These are phyloP conservation scores for Zoanthus sociatus DNA, from an alignment of 92 coral and sea anemone species.

Conservation along the genomic window DNA sequence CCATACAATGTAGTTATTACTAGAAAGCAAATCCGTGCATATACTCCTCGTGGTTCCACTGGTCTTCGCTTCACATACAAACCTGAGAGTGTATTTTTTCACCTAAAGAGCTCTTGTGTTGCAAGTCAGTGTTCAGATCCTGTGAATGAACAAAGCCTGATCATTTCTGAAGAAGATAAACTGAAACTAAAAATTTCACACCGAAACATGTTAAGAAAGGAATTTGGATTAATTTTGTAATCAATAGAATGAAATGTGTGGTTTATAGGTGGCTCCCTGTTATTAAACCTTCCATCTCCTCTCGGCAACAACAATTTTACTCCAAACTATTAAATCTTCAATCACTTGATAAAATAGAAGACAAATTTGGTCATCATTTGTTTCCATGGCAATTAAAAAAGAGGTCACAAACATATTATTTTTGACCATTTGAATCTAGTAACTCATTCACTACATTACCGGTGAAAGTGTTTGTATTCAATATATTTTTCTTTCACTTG, in stretches of 20 bases:
- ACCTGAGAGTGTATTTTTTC: constrained; percentile 62
- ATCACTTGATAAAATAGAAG: too few species aligned
- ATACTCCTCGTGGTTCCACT: constrained; percentile 47
- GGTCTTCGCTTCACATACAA: constrained; percentile 56
- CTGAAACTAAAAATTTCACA: constrained; percentile 44
- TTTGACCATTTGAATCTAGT: background rate
- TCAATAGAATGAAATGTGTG: background rate
- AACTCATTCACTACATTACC: background rate
- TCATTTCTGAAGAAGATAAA: constrained; percentile 32
- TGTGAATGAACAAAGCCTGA: constrained; percentile 45
- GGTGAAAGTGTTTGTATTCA: background rate
- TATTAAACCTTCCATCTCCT: too few species aligned
- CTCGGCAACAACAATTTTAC: too few species aligned
- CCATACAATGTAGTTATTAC: constrained; percentile 58
- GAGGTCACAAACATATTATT: background rate
- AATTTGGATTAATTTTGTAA: constrained; percentile 62
- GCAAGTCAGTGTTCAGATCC: constrained; percentile 52
- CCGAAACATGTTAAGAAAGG: constrained; percentile 44
- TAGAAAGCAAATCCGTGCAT: constrained; percentile 61
- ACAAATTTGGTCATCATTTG: background rate
- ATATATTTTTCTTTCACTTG: background rate
- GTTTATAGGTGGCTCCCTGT: too few species aligned
- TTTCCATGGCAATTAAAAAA: background rate
- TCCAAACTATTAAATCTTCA: too few species aligned
- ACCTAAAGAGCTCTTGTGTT: constrained; percentile 56